A percentile compares a stretch with the other conserved stretches of the same genome.
Conservation (phyloP, 2,113 vertebrate species). For the Pelobates fuscus region DNA sequence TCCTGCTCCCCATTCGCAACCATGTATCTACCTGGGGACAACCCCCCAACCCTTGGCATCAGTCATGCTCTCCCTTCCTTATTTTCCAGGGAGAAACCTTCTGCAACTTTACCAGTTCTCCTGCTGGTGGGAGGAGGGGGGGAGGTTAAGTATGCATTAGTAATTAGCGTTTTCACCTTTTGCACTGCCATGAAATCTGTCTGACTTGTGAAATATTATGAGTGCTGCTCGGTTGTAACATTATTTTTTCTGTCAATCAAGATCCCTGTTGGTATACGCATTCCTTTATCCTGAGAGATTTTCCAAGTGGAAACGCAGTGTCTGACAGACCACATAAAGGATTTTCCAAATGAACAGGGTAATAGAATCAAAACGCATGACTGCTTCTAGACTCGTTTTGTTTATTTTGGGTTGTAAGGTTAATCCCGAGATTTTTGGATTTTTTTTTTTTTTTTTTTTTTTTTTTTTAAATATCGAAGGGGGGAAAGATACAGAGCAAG, state of each 20-base stretch:
- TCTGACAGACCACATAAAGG: conserved; percentile 47
- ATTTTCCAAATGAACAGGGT: conserved; percentile 43
- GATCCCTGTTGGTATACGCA: conserved; percentile 25
- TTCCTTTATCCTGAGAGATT: conserved; percentile 45
- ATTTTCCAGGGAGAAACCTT: too few species aligned
- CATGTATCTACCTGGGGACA: too few species aligned
- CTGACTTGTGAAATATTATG: conserved; percentile 41
- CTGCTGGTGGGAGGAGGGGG: background rate
- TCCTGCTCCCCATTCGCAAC: too few species aligned
- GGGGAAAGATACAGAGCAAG: too few species aligned
- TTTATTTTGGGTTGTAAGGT: conserved; percentile 39
- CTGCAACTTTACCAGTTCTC: background rate
- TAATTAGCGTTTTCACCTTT: conserved; percentile 39
- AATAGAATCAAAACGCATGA: conserved; percentile 42
- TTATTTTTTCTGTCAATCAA: conserved; percentile 46
- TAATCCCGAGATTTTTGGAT: conserved; percentile 36
- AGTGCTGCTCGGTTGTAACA: conserved; percentile 22
- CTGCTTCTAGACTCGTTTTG: conserved; percentile 39
- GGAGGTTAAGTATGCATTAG: conserved; percentile 33
- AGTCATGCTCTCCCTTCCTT: too few species aligned
- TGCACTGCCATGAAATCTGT: conserved; percentile 8
- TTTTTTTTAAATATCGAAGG: too few species aligned
- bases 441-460: too few species aligned
- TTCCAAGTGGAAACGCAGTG: conserved; percentile 43
- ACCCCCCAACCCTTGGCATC: too few species aligned